Evolutionary conservation across 2,113 vertebrate genomes (phyloP).

Genomic region (Clarias magur): DNA sequence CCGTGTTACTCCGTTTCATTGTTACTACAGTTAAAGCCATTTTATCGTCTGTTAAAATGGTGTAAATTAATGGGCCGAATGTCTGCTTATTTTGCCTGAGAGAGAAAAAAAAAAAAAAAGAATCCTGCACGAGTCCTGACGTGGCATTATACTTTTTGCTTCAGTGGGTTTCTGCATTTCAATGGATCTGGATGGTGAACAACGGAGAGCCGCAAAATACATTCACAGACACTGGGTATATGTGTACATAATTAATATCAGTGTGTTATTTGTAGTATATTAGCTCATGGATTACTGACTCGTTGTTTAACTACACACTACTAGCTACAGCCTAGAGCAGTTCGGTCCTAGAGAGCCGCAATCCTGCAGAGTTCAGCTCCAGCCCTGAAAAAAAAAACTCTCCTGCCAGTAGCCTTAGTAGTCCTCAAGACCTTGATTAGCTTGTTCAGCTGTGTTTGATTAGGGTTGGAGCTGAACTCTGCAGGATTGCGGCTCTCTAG

Average conservation of each 20-base stretch:
- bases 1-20: neutral
- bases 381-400: too few relatives aligned
- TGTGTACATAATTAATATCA: neutral
- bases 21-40: neutral
- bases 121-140: neutral
- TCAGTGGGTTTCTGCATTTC: neutral
- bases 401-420: too few relatives aligned
- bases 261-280: neutral
- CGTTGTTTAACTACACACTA: neutral
- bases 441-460: too few relatives aligned
- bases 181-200: neutral
- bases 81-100: neutral
- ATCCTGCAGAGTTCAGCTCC: too few relatives aligned
- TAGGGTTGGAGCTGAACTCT: too few relatives aligned
- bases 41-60: neutral
- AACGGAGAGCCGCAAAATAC: too few relatives aligned
- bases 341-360: too few relatives aligned
- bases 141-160: too few relatives aligned
- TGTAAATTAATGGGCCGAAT: neutral
- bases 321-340: neutral
- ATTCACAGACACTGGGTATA: neutral
- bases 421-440: too few relatives aligned
- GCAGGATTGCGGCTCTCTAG: too few relatives aligned
- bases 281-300: neutral
- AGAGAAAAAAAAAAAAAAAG: neutral